Evolutionary conservation across 1,140 invertebrate genomes (phyloP), one percentile per base, ranked within the genome.

Genomic region (Neomicropteryx cornuta): DNA sequence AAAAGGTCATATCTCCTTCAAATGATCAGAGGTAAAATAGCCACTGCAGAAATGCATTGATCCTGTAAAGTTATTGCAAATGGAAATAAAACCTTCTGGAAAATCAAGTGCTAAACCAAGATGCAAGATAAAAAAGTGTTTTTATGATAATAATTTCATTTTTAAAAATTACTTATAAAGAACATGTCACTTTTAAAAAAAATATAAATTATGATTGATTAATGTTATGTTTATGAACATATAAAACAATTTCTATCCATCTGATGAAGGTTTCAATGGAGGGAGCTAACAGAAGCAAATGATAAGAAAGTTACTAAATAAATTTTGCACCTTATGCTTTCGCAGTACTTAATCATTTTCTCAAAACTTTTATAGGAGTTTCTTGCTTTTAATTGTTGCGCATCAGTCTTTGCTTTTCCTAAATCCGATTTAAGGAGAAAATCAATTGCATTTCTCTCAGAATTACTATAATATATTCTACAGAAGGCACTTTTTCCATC

Each of bases 401-500:
- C 50, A 42, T 67, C 59, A 3, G 66, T 70, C 47, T 74, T 73
- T 2, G 65, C 70, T 45, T 66, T 75, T 6, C 51, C 71, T 27
- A 71, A 58, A 48, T 89, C 87, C 39, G 72, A 68, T 48, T 77
- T 75, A 1, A 94, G 62, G 21, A 92, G 68, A 55, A 85, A 94
- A 19, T 78, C 73, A n/a, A 92, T 75, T 2, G 83, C 76, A 49
- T 83, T 78, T 20, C 81, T 72, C 56, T 92, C 86, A 30, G 73
- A 66, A 38, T 74, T 71, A n/a, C 79, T 81, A 56, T 92, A 97
- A 53, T 88, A 93, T n/a, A 97, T 69, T 35, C 96, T 79, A 60
- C 96, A 99, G 50, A 77, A 75, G 2, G 94, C 84, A n/a, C 70
- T 72, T 38, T 81, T 71, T 8, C 87, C 87, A 65, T 93, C 89